Evolutionary conservation across 2,797 vertebrate species (phyloP).

Genomic region (Crenuchus spilurus): DNA sequence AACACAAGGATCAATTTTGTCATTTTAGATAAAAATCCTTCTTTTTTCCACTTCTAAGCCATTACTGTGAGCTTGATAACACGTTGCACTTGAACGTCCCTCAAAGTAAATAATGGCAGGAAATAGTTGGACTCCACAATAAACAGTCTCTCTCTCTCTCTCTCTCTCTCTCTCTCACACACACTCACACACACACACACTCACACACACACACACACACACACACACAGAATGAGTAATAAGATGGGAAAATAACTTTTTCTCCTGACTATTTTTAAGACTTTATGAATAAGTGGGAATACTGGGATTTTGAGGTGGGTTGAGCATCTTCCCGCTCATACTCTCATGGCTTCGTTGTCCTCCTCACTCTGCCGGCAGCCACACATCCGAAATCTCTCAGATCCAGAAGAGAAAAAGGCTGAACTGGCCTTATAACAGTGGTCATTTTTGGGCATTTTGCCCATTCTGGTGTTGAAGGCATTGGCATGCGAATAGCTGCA

Average conservation of each 20-base stretch:
- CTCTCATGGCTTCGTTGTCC: conserved; percentile 36
- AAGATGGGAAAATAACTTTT: conserved; percentile 59
- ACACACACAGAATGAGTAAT: conserved; percentile 62
- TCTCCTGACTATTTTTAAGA: conserved; percentile 67
- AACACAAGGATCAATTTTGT: conserved; percentile 69
- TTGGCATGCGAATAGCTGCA: conserved; percentile 22
- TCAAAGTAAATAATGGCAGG: conserved; percentile 72
- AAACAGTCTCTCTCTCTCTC: conserved; percentile 63
- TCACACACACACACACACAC: conserved; percentile 60
- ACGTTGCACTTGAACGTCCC: conserved; percentile 55
- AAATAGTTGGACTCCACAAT: conserved; percentile 76
- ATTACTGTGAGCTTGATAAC: conserved; percentile 29
- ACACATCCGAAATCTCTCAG: conserved; percentile 25
- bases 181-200: conserved; percentile 56
- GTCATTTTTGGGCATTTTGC: too few relatives aligned
- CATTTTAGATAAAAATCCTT: conserved; percentile 65
- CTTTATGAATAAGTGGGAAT: conserved; percentile 66
- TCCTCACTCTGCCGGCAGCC: conserved; percentile 8
- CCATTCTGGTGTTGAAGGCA: conserved; percentile 13
- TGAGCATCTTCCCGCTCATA: conserved; percentile 13
- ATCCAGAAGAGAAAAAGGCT: conserved; percentile 23
- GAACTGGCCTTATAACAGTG: too few relatives aligned
- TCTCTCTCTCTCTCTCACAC: conserved; percentile 54
- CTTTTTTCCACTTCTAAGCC: conserved; percentile 26
- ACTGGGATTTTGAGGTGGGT: conserved; percentile 29